Base-by-base conservation (phyloP, 2,113 vertebrate genomes). In the Cyphomyrus discorhynchus region DNA sequence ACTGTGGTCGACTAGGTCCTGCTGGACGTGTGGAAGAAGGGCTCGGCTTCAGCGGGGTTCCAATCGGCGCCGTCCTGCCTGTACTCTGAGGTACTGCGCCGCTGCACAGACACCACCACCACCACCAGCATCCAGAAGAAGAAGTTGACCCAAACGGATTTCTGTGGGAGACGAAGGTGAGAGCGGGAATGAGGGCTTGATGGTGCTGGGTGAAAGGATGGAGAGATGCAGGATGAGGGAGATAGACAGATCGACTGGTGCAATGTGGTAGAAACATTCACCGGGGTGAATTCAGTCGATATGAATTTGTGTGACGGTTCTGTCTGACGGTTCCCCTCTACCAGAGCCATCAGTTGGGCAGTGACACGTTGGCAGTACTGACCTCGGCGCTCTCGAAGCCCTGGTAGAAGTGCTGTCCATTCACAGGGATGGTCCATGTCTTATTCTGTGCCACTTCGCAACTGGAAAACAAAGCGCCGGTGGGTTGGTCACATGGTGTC, bases 71-170 rank as follows among this genome's bases (percentile, higher is more conserved):
- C 88, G 10, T 92, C 83, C 11, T 77, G 0, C 21, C 62, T 93
- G 1, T 80, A 15, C 17, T 91, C 90, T 0, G 91, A 82, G 10
- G 77, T 84, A 90, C 89, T 91, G 0, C 90, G 90, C 85, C 92
- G 93, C 95, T 97, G 96, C 7, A 95, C 0, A 0, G 94, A 6
- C 91, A 96, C 93, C 92, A 97, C 91, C n/a, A 90, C 89, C 15
- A 92, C 92, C 24, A 96, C 92, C 90, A 96, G 91, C 88, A 96
- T 90, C 97, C 97, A 98, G 90, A 96, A 90, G 89, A 96, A 95
- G 93, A 98, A 95, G 92, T 96, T 97, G 93, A 97, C 96, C 97
- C 97, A 97, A 17, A 96, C 96, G 0, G 96, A 93, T 0, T 94
- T 96, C 97, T 97, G 91, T 66, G 27, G 45, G 27, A 27, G 49